Base-by-base conservation (phyloP, 2,113 vertebrate genomes). In the Seriola quinqueradiata region DNA sequence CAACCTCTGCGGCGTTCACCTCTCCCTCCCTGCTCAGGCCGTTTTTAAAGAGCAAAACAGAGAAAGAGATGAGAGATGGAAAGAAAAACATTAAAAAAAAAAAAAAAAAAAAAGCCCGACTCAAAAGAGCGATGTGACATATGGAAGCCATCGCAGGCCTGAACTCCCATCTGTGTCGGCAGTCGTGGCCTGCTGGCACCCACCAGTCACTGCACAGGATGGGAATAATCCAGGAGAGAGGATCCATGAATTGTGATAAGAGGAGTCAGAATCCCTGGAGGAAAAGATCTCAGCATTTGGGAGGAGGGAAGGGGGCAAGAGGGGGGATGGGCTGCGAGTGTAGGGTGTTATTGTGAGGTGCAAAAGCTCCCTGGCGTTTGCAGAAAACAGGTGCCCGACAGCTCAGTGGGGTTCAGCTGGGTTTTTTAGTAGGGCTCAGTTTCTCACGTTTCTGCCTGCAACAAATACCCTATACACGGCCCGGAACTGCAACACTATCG, bases 141-240 rank as follows among this genome's bases (percentile, higher is more conserved):
- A 94, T 95, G 95, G 94, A 95, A 95, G 89, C 84, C 82, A 94
- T 95, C 92, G 93, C 81, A 81, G 77, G 89, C 86, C 82, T 85
- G 77, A 75, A 90, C 92, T 91, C 91, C 92, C 93, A 94, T 95
- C 93, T 94, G 95, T 88, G 93, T 85, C 75, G 58, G 85, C 89
- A 86, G 90, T 91, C 87, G 52, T 79, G 89, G 84, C 87, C 87
- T 86, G 90, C 91, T 92, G 94, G 92, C 91, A 94, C 89, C 90
- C 90, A 80, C 82, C 58, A 91, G 88, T 89, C 90, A 85, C 88
- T 82, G 87, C n/a, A 55, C 91, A 92, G 84, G 87, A 95, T 85
- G 79, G 87, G 89, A 94, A 90, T 95, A 94, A 95, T 95, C 92
- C 90, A 70, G 75, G 65, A 86, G 86, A 87, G 91, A 92, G 84